Evolutionary conservation across 2,113 vertebrate species (phyloP).

Genomic region (Sorex araneus): DNA sequence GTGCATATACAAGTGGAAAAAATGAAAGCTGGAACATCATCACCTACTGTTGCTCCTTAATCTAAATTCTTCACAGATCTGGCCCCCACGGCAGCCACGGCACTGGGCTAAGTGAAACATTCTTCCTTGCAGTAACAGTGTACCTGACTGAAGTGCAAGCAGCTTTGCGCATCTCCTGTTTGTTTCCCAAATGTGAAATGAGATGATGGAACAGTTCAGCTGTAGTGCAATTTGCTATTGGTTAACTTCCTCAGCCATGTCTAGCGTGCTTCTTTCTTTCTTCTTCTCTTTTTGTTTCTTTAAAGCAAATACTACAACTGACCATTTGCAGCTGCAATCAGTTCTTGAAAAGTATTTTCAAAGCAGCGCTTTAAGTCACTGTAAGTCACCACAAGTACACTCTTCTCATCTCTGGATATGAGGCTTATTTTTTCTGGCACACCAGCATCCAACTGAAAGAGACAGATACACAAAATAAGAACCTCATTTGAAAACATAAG

Average conservation of each 20-base stretch:
- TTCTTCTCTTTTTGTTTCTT: slow-evolving; percentile 67
- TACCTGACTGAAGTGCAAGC: slow-evolving; percentile 97
- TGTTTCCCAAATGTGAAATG: slow-evolving; percentile 90
- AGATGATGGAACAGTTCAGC: slow-evolving; percentile 90
- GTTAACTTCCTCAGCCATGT: slow-evolving; percentile 90
- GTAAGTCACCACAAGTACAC: slow-evolving; percentile 98
- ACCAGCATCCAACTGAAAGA: slow-evolving; percentile 96
- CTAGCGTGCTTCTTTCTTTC: slow-evolving; percentile 84
- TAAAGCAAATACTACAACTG: slow-evolving; percentile 96
- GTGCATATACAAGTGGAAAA: slow-evolving; percentile 98
- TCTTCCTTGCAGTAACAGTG: slow-evolving; percentile 97
- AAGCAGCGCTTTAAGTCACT: slow-evolving; percentile 99
- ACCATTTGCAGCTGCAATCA: slow-evolving; percentile 95
- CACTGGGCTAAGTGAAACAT: slow-evolving; percentile 93
- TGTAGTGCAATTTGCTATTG: slow-evolving; percentile 97
- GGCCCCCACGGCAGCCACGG: slow-evolving; percentile 92
- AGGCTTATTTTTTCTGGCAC: slow-evolving; percentile 99
- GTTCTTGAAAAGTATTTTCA: slow-evolving; percentile 99
- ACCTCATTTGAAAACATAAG: slow-evolving; percentile 78
- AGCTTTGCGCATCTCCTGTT: slow-evolving; percentile 90
- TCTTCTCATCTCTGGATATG: slow-evolving; percentile 99
- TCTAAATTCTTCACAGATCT: slow-evolving; percentile 93
- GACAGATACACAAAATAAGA: slow-evolving; percentile 83
- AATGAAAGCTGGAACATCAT: slow-evolving; percentile 96
- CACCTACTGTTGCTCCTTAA: slow-evolving; percentile 93